Evolutionary conservation across 64 coral and sea anemone genomes (phyloP).

Genomic region (Actinia tenebrosa): DNA sequence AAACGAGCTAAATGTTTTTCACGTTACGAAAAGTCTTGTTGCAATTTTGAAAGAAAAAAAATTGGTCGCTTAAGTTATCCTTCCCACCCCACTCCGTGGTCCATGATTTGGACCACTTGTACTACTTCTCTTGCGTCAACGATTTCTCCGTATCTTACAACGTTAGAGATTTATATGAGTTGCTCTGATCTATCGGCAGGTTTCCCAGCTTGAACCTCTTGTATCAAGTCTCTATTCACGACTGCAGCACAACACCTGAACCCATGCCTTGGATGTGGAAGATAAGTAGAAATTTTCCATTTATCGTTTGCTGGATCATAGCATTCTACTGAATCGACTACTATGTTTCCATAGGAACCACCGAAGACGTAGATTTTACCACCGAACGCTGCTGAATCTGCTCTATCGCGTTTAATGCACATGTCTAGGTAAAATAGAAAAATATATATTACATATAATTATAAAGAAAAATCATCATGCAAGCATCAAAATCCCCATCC

Average conservation of each 20-base stretch:
- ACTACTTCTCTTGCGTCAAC: too few species aligned
- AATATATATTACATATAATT: background rate
- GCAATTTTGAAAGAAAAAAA: too few species aligned
- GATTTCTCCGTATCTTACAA: too few species aligned
- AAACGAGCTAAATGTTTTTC: too few species aligned
- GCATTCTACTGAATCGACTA: conserved; percentile 86
- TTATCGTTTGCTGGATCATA: conserved; percentile 48
- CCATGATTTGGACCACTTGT: too few species aligned
- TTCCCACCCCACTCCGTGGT: too few species aligned
- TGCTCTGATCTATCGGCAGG: conserved; percentile 14
- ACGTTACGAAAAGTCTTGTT: too few species aligned
- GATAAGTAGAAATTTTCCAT: conserved; percentile 70
- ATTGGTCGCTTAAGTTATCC: too few species aligned
- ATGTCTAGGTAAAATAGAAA: conserved; percentile 47
- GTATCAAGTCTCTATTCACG: conserved; percentile 65
- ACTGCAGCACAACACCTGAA: conserved; percentile 52
- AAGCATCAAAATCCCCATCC: background rate
- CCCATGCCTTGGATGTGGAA: conserved; percentile 76
- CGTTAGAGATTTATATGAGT: background rate
- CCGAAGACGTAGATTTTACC: conserved; percentile 93
- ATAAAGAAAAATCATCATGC: too few species aligned
- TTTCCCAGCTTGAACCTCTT: conserved; percentile 32
- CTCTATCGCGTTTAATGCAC: conserved; percentile 70
- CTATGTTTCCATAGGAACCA: conserved; percentile 87
- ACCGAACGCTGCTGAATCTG: conserved; percentile 51